Evolutionary conservation across 1,140 invertebrate genomes (phyloP).

Genomic region (Phocides pigmalion): DNA sequence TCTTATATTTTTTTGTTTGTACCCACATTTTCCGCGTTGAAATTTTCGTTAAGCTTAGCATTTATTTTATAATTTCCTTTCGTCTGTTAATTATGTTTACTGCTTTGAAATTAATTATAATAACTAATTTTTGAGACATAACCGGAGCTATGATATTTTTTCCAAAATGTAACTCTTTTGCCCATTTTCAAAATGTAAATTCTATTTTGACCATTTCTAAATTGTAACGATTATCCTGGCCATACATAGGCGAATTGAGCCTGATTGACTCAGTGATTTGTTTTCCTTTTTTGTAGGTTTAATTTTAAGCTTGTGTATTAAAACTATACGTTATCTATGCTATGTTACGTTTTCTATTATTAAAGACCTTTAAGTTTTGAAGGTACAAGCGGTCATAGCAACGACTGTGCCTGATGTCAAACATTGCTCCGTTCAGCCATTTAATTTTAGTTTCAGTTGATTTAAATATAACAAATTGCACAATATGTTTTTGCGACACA

Average conservation of each 20-base stretch:
- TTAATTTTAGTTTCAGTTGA: not conserved
- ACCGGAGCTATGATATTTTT: constrained; percentile 1
- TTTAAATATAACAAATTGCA: not conserved
- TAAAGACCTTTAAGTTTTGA: not conserved
- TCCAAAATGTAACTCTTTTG: not conserved
- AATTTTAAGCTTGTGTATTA: constrained; percentile 7
- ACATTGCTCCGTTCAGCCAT: not conserved
- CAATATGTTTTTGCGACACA: constrained; percentile 1
- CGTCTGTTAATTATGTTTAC: constrained; percentile 18
- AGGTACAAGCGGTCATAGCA: constrained; percentile 1
- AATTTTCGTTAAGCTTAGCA: constrained; percentile 28
- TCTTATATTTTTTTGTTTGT: constrained; percentile 25
- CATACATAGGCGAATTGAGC: too few species aligned
- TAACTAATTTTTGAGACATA: not conserved
- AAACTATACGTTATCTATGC: not conserved
- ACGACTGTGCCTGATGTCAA: not conserved
- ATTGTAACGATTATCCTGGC: too few species aligned
- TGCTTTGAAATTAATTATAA: constrained; percentile 22
- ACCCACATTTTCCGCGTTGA: constrained; percentile 8
- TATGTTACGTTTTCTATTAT: not conserved
- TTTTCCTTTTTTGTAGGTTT: constrained; percentile 5
- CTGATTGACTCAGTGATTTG: constrained; percentile 5
- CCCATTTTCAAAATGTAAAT: too few species aligned
- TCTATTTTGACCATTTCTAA: too few species aligned
- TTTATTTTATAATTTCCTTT: constrained; percentile 18